phyloP scores from a whole-genome alignment of 2,113 vertebrate genomes.

The Pachyramphus minor region DNA sequence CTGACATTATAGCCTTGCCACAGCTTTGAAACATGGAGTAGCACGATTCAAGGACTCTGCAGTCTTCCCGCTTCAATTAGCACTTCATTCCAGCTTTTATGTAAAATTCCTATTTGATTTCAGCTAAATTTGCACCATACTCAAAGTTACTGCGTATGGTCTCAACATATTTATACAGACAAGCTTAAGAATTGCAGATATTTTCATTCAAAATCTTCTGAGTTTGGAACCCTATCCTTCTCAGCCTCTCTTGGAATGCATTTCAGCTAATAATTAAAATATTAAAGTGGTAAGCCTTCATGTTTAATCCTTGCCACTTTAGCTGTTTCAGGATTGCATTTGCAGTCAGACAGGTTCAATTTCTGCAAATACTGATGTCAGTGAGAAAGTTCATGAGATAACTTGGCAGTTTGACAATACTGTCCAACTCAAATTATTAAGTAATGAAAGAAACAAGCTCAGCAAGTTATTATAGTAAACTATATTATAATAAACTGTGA shows the following conservation, averaged over 20 bases:
- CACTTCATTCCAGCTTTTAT: background rate
- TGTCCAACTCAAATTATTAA: background rate
- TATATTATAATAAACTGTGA: accelerated
- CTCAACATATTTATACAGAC: background rate
- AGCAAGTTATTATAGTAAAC: background rate
- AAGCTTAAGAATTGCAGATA: background rate
- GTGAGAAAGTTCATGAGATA: background rate
- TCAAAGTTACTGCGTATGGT: background rate
- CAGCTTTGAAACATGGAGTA: background rate
- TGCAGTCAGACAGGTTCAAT: background rate
- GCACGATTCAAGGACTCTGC: background rate
- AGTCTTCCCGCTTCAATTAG: background rate
- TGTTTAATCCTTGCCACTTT: background rate
- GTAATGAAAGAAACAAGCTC: background rate
- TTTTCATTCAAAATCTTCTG: background rate
- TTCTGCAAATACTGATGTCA: background rate
- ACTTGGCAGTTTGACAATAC: background rate
- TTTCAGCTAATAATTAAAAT: background rate
- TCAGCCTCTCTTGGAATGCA: background rate
- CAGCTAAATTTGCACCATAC: background rate
- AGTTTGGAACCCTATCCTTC: background rate
- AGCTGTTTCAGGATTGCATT: background rate
- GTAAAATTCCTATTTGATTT: background rate
- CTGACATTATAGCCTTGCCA: background rate
- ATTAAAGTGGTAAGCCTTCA: background rate